phyloP scores from a whole-genome alignment of 2,113 vertebrate species.

The Rhea pennata region DNA sequence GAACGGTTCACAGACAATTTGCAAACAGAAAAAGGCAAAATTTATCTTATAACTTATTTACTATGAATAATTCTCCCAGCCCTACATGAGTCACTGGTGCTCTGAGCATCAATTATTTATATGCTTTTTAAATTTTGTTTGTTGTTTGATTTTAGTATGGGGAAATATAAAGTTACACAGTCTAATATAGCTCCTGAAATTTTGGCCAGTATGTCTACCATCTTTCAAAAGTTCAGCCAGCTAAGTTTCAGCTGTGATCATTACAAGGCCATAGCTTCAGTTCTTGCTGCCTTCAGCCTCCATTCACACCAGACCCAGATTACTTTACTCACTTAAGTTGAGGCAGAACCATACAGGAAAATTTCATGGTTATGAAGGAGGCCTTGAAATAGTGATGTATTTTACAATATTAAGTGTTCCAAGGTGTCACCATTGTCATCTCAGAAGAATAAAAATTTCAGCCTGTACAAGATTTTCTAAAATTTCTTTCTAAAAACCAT shows the following conservation, averaged over 20 bases:
- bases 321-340: not conserved
- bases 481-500: not conserved
- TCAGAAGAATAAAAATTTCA: not conserved
- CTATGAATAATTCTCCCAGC: not conserved
- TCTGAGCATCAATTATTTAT: constrained; percentile 19
- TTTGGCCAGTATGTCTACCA: not conserved
- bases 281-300: not conserved
- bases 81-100: not conserved
- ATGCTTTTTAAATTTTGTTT: not conserved
- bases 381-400: not conserved
- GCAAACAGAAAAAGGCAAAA: not conserved
- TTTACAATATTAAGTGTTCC: not conserved
- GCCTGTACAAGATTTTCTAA: not conserved
- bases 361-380: not conserved
- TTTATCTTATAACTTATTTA: not conserved
- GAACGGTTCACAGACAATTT: constrained; percentile 2
- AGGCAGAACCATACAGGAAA: not conserved
- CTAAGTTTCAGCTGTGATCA: not conserved
- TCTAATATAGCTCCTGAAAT: not conserved
- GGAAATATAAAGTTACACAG: not conserved
- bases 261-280: not conserved
- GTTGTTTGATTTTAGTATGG: not conserved
- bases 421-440: not conserved
- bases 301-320: not conserved
- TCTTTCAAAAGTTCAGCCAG: not conserved